Evolutionary conservation across 2,888 invertebrate species (phyloP).

Genomic region (Bugula neritina): DNA sequence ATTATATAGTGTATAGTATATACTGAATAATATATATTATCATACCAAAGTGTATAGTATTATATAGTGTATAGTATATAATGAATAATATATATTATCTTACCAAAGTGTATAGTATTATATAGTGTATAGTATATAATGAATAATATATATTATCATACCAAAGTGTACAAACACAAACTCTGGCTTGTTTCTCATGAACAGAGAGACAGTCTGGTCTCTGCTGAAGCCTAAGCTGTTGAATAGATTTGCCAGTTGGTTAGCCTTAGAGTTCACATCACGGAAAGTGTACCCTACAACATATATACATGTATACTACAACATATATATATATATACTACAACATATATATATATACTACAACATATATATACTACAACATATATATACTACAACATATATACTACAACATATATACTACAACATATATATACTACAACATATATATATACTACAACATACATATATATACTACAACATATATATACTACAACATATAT

Average conservation of each 20-base stretch:
- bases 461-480: not conserved
- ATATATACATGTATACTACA: not conserved
- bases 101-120: too few relatives aligned
- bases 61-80: too few relatives aligned
- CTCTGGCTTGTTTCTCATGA: slow-evolving; percentile 42
- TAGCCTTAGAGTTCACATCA: not conserved
- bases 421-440: not conserved
- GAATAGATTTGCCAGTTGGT: slow-evolving; percentile 28
- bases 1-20: too few relatives aligned
- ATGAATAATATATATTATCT: too few relatives aligned
- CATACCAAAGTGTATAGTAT: too few relatives aligned
- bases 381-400: not conserved
- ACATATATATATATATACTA: not conserved
- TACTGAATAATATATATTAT: too few relatives aligned
- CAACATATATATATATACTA: not conserved
- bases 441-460: not conserved
- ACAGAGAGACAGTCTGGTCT: slow-evolving; percentile 41
- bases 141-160: too few relatives aligned
- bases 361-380: not conserved
- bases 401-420: not conserved
- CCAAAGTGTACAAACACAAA: slow-evolving; percentile 47
- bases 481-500: not conserved
- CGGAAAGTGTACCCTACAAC: not conserved
- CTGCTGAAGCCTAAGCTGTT: slow-evolving; percentile 34
- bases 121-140: too few relatives aligned